phyloP scores from a whole-genome alignment of 2,888 invertebrate genomes.

The Ethmia dodecea region DNA sequence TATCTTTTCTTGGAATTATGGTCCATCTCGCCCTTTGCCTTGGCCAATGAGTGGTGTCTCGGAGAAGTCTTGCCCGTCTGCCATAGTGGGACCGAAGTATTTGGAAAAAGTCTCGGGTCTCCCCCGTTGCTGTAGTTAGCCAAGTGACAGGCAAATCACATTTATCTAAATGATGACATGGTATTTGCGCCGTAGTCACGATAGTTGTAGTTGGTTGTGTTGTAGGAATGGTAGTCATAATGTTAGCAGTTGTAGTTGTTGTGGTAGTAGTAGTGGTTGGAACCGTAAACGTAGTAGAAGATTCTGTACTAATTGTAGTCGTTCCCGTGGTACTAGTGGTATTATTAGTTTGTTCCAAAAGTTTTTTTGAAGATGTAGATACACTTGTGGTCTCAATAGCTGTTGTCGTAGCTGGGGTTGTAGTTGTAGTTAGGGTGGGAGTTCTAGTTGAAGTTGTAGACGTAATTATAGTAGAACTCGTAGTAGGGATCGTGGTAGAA shows the following conservation, averaged over 20 bases:
- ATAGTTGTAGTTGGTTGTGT: slow-evolving; percentile 1
- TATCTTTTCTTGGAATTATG: slow-evolving; percentile 7
- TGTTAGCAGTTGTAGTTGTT: slow-evolving; percentile 2
- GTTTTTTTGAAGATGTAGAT: slow-evolving; percentile 7
- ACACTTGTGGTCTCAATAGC: slow-evolving; percentile 4
- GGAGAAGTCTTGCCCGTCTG: slow-evolving; percentile 33
- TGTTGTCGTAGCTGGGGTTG: slow-evolving; percentile 7
- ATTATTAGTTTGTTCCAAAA: background rate
- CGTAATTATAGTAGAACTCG: slow-evolving; percentile 9
- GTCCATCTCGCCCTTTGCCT: slow-evolving; percentile 11
- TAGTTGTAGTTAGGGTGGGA: slow-evolving; percentile 2
- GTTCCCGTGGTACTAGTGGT: background rate
- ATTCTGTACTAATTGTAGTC: background rate
- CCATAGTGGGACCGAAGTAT: slow-evolving; percentile 47
- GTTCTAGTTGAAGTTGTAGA: slow-evolving; percentile 3
- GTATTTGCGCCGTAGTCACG: slow-evolving; percentile 4
- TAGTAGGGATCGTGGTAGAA: slow-evolving; percentile 4
- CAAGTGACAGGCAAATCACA: slow-evolving; percentile 50
- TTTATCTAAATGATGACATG: slow-evolving; percentile 27
- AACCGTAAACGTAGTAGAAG: too few relatives aligned
- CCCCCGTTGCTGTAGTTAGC: slow-evolving; percentile 55
- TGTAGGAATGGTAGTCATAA: too few relatives aligned
- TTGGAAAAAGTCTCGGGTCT: slow-evolving; percentile 55
- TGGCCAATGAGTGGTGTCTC: slow-evolving; percentile 43
- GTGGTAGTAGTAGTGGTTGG: background rate